Percentiles rank a stretch among this genome's conserved stretches.
phyloP scores from a whole-genome alignment of 2,888 invertebrate genomes.

The Agriopis marginaria region DNA sequence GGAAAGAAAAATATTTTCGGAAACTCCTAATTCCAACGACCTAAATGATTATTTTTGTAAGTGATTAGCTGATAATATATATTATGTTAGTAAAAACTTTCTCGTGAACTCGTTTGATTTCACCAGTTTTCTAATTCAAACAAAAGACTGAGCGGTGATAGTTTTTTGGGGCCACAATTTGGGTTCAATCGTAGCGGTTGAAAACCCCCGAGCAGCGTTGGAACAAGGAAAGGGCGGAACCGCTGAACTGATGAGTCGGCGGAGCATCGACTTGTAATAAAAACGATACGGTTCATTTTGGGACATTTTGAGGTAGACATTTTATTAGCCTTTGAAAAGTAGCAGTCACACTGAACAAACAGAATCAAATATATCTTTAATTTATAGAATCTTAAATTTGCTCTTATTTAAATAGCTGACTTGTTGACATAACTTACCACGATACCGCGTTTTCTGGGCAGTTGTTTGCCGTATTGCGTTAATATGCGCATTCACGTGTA shows the following conservation, averaged over 20 bases:
- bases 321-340: constrained; percentile 14
- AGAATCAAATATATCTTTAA: no score
- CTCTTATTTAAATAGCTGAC: no score
- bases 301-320: constrained; percentile 16
- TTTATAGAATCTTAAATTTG: no score
- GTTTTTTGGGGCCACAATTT: constrained; percentile 33
- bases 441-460: no score
- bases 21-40: no score
- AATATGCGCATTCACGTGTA: no score
- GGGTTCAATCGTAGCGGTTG: constrained; percentile 44
- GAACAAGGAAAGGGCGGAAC: constrained; percentile 57
- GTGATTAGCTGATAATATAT: no score
- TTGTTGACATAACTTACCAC: no score
- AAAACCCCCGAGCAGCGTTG: constrained; percentile 41
- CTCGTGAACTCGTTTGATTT: background rate
- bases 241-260: constrained; percentile 51
- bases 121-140: background rate
- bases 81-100: no score
- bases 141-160: constrained; percentile 22
- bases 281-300: constrained; percentile 47
- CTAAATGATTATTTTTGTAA: no score
- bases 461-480: no score
- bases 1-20: no score
- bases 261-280: constrained; percentile 58
- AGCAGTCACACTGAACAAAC: background rate